A percentile compares a stretch with the other conserved stretches of the same genome.
Conservation (phyloP, 2,888 invertebrate genomes). For the Glyphotaelius pellucidus region DNA sequence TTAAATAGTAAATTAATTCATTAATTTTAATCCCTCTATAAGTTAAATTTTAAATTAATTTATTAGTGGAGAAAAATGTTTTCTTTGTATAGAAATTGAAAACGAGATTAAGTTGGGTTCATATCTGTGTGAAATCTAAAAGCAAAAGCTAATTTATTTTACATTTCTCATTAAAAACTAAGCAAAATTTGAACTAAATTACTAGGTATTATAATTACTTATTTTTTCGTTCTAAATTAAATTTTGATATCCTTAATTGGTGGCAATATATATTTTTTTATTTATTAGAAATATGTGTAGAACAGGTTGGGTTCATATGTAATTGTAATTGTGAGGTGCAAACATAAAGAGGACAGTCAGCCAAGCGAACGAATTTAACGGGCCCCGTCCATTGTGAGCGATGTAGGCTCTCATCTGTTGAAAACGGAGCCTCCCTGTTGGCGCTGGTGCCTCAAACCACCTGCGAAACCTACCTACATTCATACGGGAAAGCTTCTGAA, state of each 20-base stretch:
- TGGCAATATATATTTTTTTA: neutral
- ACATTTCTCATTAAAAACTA: neutral
- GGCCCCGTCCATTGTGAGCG: constrained; percentile 61
- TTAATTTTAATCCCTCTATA: too few species aligned
- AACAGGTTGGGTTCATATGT: neutral
- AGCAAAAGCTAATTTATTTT: too few species aligned
- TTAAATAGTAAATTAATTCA: too few species aligned
- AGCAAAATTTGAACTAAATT: neutral
- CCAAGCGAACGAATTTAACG: constrained; percentile 66
- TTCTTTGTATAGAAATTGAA: too few species aligned
- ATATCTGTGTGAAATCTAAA: too few species aligned
- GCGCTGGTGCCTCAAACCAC: neutral
- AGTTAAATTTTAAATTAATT: too few species aligned
- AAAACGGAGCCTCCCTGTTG: constrained; percentile 54
- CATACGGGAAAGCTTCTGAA: neutral
- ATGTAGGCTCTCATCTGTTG: constrained; percentile 62
- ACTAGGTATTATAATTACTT: too few species aligned
- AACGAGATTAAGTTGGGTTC: too few species aligned
- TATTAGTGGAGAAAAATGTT: too few species aligned
- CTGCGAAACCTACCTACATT: neutral
- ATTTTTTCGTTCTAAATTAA: too few species aligned
- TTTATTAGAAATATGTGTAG: too few species aligned
- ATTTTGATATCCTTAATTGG: neutral
- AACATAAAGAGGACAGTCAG: constrained; percentile 63
- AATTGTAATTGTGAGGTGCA: neutral